Evolutionary conservation across 2,888 invertebrate genomes (phyloP).

Genomic region (Cabera pusaria): DNA sequence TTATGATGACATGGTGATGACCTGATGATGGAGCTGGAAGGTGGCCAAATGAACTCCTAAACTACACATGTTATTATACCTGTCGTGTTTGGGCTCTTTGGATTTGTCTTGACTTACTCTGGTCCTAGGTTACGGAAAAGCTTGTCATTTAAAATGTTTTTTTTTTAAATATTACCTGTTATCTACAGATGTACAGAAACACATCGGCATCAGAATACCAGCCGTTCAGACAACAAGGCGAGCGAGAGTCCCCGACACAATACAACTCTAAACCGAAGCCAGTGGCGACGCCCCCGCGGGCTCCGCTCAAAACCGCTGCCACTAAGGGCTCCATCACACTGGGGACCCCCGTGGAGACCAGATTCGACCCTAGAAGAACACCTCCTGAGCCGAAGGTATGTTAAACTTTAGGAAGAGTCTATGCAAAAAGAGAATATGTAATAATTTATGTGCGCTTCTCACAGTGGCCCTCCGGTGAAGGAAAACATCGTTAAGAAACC

Average conservation of each 20-base stretch:
- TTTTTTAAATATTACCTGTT: too few species aligned
- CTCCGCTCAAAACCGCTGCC: constrained; percentile 52
- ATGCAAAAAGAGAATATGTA: not conserved
- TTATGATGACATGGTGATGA: too few species aligned
- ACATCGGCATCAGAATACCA: constrained; percentile 60
- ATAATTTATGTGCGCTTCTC: too few species aligned
- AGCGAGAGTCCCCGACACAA: constrained; percentile 66
- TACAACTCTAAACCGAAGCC: constrained; percentile 73
- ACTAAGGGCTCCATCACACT: constrained; percentile 93
- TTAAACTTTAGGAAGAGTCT: not conserved
- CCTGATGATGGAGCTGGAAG: too few species aligned
- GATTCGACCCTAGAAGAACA: constrained; percentile 85
- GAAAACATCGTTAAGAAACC: too few species aligned
- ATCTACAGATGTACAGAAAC: constrained; percentile 51
- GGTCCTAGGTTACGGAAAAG: too few species aligned
- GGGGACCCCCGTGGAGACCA: constrained; percentile 85
- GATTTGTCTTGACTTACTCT: too few species aligned
- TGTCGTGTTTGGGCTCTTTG: too few species aligned
- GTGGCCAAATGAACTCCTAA: too few species aligned
- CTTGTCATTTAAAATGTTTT: too few species aligned
- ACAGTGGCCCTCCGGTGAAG: too few species aligned
- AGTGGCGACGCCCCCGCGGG: constrained; percentile 51
- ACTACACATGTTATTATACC: too few species aligned
- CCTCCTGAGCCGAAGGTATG: constrained; percentile 81
- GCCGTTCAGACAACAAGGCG: constrained; percentile 49